Conservation (phyloP, 2,797 vertebrate genomes). For the Erithacus rubecula region DNA sequence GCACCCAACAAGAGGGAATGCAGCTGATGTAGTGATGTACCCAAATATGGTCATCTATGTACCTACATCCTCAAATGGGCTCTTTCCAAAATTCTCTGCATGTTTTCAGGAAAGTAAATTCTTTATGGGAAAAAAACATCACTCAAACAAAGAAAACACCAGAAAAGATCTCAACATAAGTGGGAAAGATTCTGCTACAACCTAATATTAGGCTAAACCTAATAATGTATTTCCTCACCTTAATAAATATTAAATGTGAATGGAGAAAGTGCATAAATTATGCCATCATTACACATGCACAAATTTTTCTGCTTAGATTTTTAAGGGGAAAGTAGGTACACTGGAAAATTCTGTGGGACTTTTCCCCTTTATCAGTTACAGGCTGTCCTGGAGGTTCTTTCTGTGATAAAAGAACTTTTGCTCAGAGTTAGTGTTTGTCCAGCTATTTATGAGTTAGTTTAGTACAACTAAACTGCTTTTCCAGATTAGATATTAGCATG, state of each 20-base stretch:
- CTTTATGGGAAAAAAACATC: neutral
- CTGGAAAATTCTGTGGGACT: neutral
- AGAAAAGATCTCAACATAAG: neutral
- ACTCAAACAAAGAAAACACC: neutral
- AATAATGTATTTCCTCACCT: neutral
- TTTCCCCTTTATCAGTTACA: neutral
- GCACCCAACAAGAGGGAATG: neutral
- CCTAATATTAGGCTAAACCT: neutral
- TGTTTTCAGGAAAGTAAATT: neutral
- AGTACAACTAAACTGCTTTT: neutral
- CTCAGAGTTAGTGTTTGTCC: neutral
- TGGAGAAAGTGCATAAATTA: neutral
- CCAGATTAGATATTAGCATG: neutral
- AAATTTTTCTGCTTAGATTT: neutral
- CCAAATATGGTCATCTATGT: too few relatives aligned
- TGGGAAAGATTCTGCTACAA: neutral
- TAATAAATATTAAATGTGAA: neutral
- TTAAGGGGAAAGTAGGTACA: neutral
- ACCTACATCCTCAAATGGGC: neutral
- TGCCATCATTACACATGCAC: neutral
- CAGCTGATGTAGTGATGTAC: neutral
- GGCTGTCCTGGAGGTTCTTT: neutral
- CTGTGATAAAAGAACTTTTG: neutral
- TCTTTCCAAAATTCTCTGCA: neutral
- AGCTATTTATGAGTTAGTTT: neutral